These are phyloP conservation scores for Sylvicola cinctus DNA, from an alignment of 2,888 invertebrate genomes.

Conservation along the genomic window DNA sequence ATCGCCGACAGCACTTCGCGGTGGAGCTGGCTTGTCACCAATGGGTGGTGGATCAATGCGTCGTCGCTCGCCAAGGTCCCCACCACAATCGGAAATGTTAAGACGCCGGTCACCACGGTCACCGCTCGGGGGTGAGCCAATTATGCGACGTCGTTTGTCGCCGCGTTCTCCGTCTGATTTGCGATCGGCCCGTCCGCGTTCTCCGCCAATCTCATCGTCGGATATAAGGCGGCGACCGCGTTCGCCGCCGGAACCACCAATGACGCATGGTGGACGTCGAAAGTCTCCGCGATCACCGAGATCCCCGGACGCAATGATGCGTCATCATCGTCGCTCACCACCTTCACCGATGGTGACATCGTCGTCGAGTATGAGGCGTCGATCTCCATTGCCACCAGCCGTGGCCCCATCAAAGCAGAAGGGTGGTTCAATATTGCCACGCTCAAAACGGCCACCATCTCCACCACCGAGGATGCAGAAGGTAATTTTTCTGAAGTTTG, in stretches of 20 bases:
- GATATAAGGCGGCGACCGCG: conserved; percentile 17
- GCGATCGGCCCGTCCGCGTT: conserved; percentile 16
- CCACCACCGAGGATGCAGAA: conserved; percentile 22
- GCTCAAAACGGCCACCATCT: conserved; percentile 25
- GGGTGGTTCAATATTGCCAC: conserved; percentile 18
- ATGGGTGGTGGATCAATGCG: conserved; percentile 10
- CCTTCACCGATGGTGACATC: not conserved
- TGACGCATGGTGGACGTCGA: conserved; percentile 11
- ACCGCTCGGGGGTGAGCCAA: conserved; percentile 14
- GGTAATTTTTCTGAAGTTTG: conserved; percentile 9
- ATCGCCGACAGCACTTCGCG: conserved; percentile 16
- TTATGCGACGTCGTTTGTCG: conserved; percentile 24
- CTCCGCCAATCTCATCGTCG: conserved; percentile 11
- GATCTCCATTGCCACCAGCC: conserved; percentile 2
- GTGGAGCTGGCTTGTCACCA: not conserved
- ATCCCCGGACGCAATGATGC: conserved; percentile 1
- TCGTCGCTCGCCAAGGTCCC: not conserved
- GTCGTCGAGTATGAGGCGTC: not conserved
- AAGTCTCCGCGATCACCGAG: conserved; percentile 17
- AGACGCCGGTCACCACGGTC: conserved; percentile 25
- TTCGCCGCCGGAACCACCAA: conserved; percentile 15
- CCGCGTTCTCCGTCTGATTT: conserved; percentile 11
- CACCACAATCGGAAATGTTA: conserved; percentile 11
- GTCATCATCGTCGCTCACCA: not conserved
- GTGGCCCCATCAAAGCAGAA: not conserved